Conservation (phyloP, 1,140 invertebrate genomes). For the Cryptotermes secundus region DNA sequence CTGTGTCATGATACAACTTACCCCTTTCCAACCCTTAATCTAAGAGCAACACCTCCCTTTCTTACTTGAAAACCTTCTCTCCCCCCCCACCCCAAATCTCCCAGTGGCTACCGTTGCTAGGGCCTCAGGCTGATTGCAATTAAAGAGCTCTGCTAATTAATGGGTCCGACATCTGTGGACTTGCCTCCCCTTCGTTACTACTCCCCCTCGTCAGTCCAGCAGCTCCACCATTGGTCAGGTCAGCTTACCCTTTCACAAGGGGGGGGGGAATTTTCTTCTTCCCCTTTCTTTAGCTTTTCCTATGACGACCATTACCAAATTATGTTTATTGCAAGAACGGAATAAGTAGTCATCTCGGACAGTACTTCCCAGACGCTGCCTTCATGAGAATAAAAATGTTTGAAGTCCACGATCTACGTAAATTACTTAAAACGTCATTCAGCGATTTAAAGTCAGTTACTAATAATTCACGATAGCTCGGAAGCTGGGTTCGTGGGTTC, state of each 20-base stretch:
- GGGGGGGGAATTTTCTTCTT: constrained; percentile 4
- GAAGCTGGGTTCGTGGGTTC: too few species aligned
- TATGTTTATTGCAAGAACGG: background rate
- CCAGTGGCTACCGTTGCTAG: background rate
- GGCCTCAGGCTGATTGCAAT: constrained; percentile 13
- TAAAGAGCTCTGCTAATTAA: constrained; percentile 19
- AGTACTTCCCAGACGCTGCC: too few species aligned
- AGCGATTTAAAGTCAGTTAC: too few species aligned
- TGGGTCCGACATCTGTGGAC: constrained; percentile 12
- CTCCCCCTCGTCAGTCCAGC: background rate
- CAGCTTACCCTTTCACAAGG: constrained; percentile 17
- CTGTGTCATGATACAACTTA: background rate
- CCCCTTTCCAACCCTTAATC: background rate
- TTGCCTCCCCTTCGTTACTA: background rate
- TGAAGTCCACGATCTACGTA: too few species aligned
- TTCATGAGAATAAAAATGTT: too few species aligned
- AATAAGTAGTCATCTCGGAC: too few species aligned
- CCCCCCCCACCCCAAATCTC: background rate
- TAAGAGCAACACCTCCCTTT: background rate
- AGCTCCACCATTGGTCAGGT: constrained; percentile 8
- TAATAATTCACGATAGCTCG: too few species aligned
- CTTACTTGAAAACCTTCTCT: background rate
- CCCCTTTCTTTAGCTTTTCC: constrained; percentile 11
- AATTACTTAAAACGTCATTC: too few species aligned
- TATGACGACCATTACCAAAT: background rate